phyloP scores from a whole-genome alignment of 2,113 vertebrate species.

The Chinchilla lanigera region DNA sequence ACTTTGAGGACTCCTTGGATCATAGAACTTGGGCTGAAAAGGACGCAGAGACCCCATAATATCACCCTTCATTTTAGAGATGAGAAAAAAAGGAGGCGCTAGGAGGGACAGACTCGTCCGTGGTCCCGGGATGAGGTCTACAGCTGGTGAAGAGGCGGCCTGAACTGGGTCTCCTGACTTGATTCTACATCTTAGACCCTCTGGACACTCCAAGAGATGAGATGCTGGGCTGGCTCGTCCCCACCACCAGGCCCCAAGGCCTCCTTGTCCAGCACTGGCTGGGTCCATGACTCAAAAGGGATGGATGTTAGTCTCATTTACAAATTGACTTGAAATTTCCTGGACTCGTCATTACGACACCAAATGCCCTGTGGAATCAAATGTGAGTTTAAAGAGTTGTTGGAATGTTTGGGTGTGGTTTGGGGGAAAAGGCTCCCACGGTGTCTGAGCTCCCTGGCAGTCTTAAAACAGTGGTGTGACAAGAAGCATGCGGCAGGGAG shows the following conservation, averaged over 20 bases:
- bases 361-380: slow-evolving; percentile 47
- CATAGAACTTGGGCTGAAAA: not conserved
- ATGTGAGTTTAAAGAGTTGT: slow-evolving; percentile 16
- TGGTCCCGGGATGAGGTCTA: not conserved
- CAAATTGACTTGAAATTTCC: slow-evolving; percentile 17
- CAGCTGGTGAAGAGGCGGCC: not conserved
- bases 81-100: not conserved
- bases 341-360: slow-evolving; percentile 52
- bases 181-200: not conserved
- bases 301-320: not conserved
- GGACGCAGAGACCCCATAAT: not conserved
- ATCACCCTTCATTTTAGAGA: not conserved
- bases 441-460: slow-evolving; percentile 20
- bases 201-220: not conserved
- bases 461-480: slow-evolving; percentile 47
- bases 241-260: accelerated
- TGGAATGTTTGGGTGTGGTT: slow-evolving; percentile 36
- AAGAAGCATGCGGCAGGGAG: slow-evolving; percentile 18
- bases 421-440: slow-evolving; percentile 11
- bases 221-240: not conserved
- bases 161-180: not conserved
- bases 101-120: too few species aligned
- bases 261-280: not conserved
- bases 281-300: not conserved
- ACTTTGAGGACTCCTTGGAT: not conserved